Base-by-base conservation (phyloP, 1,140 invertebrate species). In the Neoseiulus cucumeris region DNA sequence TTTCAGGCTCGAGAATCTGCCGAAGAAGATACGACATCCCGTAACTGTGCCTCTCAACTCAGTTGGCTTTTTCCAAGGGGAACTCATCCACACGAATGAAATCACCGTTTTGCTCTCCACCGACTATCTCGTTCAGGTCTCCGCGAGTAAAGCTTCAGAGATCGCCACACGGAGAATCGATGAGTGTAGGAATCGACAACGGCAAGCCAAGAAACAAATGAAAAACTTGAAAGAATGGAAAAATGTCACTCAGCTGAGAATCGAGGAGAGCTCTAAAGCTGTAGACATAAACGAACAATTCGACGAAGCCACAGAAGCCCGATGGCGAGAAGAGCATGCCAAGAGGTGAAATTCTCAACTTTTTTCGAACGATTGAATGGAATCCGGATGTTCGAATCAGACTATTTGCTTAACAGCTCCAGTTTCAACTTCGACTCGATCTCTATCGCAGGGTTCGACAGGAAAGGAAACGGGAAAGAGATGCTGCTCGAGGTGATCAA, bases 51-150 rank as follows among this genome's bases (percentile, higher is more conserved):
- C 51, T 2, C 51, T 59, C 12, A 59, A 59, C 51, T 59, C 51
- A 25, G 51, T 59, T n/a, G 51, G 51, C 14, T 59, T 59, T 20
- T 59, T 59, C 33, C 51, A 25, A 59, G 51, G 51, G 6, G 25
- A 59, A 25, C 51, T 59, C 25, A 25, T 59, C 33, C 51, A 59
- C 22, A 59, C 51, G 22, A 59, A 59, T 25, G 51, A 59, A 59
- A 59, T 59, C 51, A 59, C 14, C 17, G 51, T 59, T 6, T 9
- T 59, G n/a, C 22, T 59, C 1, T 59, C 51, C 4, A 18, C 51
- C 12, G 51, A 59, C 2, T 29, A 29, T 59, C 51, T 59, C 51
- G 51, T 59, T n/a, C 51, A 59, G 51, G 51, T 59, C 17, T 29
- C 51, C 17, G 51, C 51, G 2, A 29, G 14, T 12, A 59, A n/a